Conservation (phyloP, 2,113 vertebrate species). For the Zootoca vivipara region DNA sequence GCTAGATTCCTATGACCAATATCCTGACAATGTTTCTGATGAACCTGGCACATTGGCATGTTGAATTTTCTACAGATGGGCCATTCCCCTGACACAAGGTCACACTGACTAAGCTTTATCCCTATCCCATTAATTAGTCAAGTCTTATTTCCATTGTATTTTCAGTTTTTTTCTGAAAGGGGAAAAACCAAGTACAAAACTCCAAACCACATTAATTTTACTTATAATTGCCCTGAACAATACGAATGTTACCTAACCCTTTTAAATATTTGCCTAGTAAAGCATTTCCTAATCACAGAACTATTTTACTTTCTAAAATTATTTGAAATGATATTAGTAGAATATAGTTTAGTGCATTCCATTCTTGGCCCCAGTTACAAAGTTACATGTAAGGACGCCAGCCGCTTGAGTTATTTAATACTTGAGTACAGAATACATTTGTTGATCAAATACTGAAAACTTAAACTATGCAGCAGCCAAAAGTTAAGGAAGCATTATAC, state of each 20-base stretch:
- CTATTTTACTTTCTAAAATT: neutral
- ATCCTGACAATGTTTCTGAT: neutral
- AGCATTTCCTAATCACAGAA: neutral
- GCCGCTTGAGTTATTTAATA: neutral
- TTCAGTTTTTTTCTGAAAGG: too few species aligned
- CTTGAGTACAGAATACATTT: neutral
- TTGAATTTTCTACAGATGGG: neutral
- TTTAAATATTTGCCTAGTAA: neutral
- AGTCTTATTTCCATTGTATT: too few species aligned
- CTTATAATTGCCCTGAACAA: neutral
- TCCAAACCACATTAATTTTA: too few species aligned
- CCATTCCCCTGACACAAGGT: too few species aligned
- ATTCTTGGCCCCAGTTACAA: neutral
- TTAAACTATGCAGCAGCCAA: neutral
- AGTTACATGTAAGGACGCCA: neutral
- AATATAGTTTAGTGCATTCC: neutral
- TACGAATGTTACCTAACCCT: neutral
- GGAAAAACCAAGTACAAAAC: too few species aligned
- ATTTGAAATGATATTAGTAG: neutral
- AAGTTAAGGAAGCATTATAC: neutral
- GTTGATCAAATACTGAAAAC: neutral
- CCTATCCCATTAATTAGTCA: too few species aligned
- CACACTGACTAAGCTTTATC: too few species aligned
- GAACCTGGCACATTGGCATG: neutral
- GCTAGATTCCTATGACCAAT: neutral